Evolutionary conservation across 2,888 invertebrate species (phyloP).

Genomic region (Amphipoea lucens): DNA sequence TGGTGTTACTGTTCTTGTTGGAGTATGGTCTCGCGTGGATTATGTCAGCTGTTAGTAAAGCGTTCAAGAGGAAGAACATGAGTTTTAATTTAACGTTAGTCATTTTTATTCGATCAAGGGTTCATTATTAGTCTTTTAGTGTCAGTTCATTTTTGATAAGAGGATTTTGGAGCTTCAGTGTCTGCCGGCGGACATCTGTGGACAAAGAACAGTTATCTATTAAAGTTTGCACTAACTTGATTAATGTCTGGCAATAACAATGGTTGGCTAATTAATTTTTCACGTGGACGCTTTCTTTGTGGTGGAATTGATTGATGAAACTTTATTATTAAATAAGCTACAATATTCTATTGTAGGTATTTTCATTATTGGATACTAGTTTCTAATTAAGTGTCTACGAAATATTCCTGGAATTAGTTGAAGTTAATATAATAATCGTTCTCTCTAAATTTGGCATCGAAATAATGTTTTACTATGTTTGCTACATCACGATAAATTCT

Average conservation of each 20-base stretch:
- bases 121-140: constrained; percentile 70
- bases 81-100: constrained; percentile 89
- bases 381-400: constrained; percentile 4
- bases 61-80: constrained; percentile 85
- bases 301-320: constrained; percentile 42
- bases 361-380: background rate
- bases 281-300: constrained; percentile 32
- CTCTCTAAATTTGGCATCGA: background rate
- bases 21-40: constrained; percentile 84
- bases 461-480: background rate
- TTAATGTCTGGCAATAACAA: constrained; percentile 42
- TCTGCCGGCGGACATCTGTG: constrained; percentile 69
- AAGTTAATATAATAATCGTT: background rate
- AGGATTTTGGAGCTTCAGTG: constrained; percentile 60
- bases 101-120: constrained; percentile 77
- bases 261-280: constrained; percentile 45
- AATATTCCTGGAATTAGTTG: background rate
- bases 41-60: constrained; percentile 82
- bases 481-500: background rate
- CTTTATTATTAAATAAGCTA: constrained; percentile 26
- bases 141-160: constrained; percentile 61
- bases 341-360: background rate
- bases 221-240: constrained; percentile 58
- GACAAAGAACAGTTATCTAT: constrained; percentile 73
- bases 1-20: constrained; percentile 69